phyloP scores from a whole-genome alignment of 2,797 vertebrate genomes.

The Okamejei kenojei region DNA sequence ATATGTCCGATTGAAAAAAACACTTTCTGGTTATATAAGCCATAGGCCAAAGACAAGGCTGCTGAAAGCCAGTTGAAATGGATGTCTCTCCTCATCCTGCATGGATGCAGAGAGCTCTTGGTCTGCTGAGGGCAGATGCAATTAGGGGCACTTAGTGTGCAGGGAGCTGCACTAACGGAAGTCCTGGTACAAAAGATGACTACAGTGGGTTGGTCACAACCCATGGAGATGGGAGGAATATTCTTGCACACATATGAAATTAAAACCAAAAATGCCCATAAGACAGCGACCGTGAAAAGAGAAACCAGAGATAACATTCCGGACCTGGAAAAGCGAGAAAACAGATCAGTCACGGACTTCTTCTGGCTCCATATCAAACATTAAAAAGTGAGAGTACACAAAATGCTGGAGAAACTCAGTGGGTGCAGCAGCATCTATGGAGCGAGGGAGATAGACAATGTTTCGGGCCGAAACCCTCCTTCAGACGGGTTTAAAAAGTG shows the following conservation, averaged over 20 bases:
- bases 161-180: neutral
- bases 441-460: too few relatives aligned
- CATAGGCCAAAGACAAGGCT: neutral
- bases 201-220: neutral
- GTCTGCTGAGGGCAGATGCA: neutral
- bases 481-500: too few relatives aligned
- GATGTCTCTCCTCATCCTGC: neutral
- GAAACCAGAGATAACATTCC: too few relatives aligned
- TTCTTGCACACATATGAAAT: too few relatives aligned
- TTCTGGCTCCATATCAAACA: neutral
- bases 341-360: neutral
- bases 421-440: too few relatives aligned
- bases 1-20: neutral
- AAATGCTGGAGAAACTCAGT: too few relatives aligned
- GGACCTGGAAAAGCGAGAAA: too few relatives aligned
- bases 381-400: too few relatives aligned
- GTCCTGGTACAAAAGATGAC: neutral
- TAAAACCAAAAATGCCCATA: too few relatives aligned
- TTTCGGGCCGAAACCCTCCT: too few relatives aligned
- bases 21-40: too few relatives aligned
- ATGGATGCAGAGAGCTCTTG: neutral
- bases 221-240: neutral
- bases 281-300: too few relatives aligned
- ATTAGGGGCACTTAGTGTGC: neutral
- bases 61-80: neutral